A percentile compares a stretch with the other conserved stretches of the same genome.
Conservation (phyloP, 2,797 vertebrate species). For the Acanthopagrus latus region DNA sequence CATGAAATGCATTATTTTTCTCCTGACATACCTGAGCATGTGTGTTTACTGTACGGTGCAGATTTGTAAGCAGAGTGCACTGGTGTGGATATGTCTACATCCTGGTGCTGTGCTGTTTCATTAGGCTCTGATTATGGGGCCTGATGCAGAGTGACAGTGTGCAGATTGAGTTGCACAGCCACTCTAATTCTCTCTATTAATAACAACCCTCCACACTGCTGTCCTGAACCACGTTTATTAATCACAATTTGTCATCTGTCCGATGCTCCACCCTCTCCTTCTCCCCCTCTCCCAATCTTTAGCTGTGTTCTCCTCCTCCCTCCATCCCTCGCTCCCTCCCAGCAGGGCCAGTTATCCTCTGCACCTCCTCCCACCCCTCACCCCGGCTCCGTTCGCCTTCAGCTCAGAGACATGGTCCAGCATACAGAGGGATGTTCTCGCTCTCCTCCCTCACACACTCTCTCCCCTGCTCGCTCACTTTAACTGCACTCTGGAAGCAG, state of each 20-base stretch:
- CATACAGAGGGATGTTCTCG: constrained; percentile 81
- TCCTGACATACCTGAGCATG: constrained; percentile 26
- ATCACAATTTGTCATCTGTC: constrained; percentile 91
- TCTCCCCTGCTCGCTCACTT: constrained; percentile 60
- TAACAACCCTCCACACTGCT: constrained; percentile 86
- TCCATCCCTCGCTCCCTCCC: constrained; percentile 48
- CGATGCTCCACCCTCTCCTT: constrained; percentile 78
- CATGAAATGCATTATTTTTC: constrained; percentile 18
- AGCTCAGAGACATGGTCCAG: constrained; percentile 84
- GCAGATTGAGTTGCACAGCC: constrained; percentile 90
- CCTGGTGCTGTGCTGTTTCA: constrained; percentile 84
- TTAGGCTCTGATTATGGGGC: constrained; percentile 88
- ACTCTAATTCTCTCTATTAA: constrained; percentile 91
- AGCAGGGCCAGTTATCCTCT: constrained; percentile 81
- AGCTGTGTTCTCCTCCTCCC: constrained; percentile 44
- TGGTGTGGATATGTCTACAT: constrained; percentile 69
- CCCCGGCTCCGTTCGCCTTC: constrained; percentile 57
- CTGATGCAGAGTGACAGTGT: constrained; percentile 90
- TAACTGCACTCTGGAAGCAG: constrained; percentile 68
- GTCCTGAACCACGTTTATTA: constrained; percentile 89
- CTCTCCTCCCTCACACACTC: constrained; percentile 49
- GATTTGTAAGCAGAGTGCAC: constrained; percentile 52
- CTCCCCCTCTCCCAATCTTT: constrained; percentile 53
- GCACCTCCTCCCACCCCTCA: constrained; percentile 62
- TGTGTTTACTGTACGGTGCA: constrained; percentile 49